Base-by-base conservation (phyloP, 2,888 invertebrate genomes). In the Metacarcinus magister region DNA sequence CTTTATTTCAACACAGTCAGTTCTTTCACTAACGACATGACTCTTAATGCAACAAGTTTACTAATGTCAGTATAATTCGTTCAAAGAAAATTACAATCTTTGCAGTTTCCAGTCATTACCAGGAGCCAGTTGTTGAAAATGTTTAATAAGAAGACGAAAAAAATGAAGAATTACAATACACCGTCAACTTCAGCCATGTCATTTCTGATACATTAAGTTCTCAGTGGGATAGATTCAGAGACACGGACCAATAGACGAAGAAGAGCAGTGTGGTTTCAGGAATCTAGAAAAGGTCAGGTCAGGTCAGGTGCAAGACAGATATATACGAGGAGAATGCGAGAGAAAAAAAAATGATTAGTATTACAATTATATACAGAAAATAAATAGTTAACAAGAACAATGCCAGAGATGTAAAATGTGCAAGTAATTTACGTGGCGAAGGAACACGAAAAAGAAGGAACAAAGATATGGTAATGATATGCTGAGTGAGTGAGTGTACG, bases 61-160 rank as follows among this genome's bases (percentile, higher is more conserved):
- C n/a, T 75, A 75, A 75, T 75, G 75, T 4, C 75, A n/a, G 75
- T 75, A n/a, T 75, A n/a, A 75, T 5, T 75, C 75, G 75, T 23
- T 23, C n/a, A 75, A 75, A 75, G 75, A 75, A 75, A 75, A 75
- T 75, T 75, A 75, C 23, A 75, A 75, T 75, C 75, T 28, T 75
- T 75, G 75, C n/a, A 75, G 7, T n/a, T n/a, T n/a, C 75, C n/a
- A n/a, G 75, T 75, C 75, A n/a, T 75, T 75, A 75, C n/a, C 75
- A 75, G 75, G 54, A 75, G n/a, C 4, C 75, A 75, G 75, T 23
- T 28, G 75, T 23, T n/a, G 75, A 75, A n/a, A 28, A 23, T 75
- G 75, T 28, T 10, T 19, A 54, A 54, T 19, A 39, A 39, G 39
- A 39, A 39, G 39, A 39, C 2, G 54, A 10, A 19, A 54, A 54